Percentiles rank a stretch among this genome's conserved stretches.
These are phyloP conservation scores for Ichneumoninae sp. DNA, from an alignment of 2,888 invertebrate species.

Conservation along the genomic window DNA sequence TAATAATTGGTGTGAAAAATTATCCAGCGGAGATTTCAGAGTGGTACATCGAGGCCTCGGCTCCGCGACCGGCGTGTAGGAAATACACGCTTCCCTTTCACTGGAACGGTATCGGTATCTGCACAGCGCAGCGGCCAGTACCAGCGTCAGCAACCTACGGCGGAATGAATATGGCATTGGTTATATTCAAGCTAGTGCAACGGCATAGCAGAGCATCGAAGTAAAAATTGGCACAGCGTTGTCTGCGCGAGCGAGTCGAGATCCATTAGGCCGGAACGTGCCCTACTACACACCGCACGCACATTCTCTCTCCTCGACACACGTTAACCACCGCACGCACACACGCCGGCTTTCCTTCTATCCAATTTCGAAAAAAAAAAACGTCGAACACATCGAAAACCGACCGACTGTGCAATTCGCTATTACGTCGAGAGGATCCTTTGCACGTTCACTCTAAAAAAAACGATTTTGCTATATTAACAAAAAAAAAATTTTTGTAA, in stretches of 20 bases:
- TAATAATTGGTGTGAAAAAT: slow-evolving; percentile 38
- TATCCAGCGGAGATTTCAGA: slow-evolving; percentile 49
- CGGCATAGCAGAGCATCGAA: slow-evolving; percentile 45
- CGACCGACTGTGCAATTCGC: slow-evolving; percentile 8
- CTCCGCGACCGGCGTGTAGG: slow-evolving; percentile 59
- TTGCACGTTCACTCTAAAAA: background rate
- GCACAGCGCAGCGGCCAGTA: slow-evolving; percentile 14
- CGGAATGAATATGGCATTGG: slow-evolving; percentile 26
- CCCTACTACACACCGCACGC: slow-evolving; percentile 63
- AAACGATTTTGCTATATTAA: too few species aligned
- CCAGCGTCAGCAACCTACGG: background rate
- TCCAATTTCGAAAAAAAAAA: slow-evolving; percentile 1
- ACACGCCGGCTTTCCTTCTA: slow-evolving; percentile 21
- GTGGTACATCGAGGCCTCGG: slow-evolving; percentile 66
- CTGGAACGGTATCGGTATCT: slow-evolving; percentile 62
- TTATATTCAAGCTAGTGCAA: slow-evolving; percentile 10
- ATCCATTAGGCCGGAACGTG: slow-evolving; percentile 76
- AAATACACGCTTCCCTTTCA: slow-evolving; percentile 71
- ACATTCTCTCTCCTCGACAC: slow-evolving; percentile 34
- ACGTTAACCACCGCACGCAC: background rate
- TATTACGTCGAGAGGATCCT: slow-evolving; percentile 1
- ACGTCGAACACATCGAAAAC: background rate
- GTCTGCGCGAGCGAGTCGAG: slow-evolving; percentile 58
- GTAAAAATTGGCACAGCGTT: slow-evolving; percentile 65
- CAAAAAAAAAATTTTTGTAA: background rate